Evolutionary conservation across 2,888 invertebrate species (phyloP), one percentile per base, ranked within the genome.

Genomic region (Tholera decimalis): DNA sequence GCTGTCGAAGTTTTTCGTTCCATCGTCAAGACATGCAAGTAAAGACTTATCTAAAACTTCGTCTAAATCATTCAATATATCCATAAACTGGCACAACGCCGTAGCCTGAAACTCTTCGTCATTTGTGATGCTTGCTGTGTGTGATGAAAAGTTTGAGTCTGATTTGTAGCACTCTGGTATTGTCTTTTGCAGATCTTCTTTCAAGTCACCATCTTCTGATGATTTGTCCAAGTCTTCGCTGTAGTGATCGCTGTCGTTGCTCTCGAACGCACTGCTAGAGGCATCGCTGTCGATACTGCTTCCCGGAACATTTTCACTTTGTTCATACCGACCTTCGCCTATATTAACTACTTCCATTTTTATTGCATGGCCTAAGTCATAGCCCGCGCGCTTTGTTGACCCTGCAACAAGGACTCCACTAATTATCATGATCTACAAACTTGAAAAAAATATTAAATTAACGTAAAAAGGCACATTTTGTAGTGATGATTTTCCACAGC

Each of bases 41-140:
- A 96, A 83, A 58, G 96, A 96, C 75, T 95, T 96, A 80, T 96
- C 96, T 77, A 96, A 86, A 66, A 96, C 95, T 85, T 96, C 96
- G 86, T 96, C 96, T 73, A 96, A 88, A 85, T 96, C 96, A 81
- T 96, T 95, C 75, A 96, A 89, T 70, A 96, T 96, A 85, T 96
- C 93, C 92, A 96, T 94, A 84, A 95, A 95, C 79, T 95, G 94
- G 81, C 93, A 93, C 65, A 95, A 88, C 26, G 95, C 95, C 57
- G 94, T 92, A 35, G 95, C 93, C 87, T 95, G 95, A 84, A 94
- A 94, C 72, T 95, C 94, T 69, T 95, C 95, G 82, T 94, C 93
- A 73, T 91, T 93, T 90, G 92, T 91, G 87, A 92, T 91, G 88
- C 88, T 92, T 73, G 89, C 85, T 46, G 89, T 86, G 68, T 92